Percentiles rank a stretch among this genome's conserved stretches.
Conservation (phyloP, 2,797 vertebrate species). For the Trachurus trachurus region DNA sequence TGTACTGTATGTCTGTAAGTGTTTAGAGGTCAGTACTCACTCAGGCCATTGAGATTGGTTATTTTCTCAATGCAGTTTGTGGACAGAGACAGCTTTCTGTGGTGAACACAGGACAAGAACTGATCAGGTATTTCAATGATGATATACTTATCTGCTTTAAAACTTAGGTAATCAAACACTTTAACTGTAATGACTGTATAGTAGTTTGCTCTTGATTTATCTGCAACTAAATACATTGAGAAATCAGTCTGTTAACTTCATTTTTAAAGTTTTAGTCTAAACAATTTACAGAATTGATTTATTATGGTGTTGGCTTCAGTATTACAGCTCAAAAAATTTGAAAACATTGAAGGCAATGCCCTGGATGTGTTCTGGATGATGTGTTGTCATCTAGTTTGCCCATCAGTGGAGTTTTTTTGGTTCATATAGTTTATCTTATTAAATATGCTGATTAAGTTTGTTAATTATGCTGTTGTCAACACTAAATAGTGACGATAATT, state of each 20-base stretch:
- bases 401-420: too few relatives aligned
- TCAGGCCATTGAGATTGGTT: slow-evolving; percentile 93
- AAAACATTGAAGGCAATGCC: neutral
- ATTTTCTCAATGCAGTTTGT: slow-evolving; percentile 99
- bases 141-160: neutral
- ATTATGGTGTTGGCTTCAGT: neutral
- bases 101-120: slow-evolving; percentile 10
- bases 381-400: neutral
- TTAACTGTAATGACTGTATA: too few relatives aligned
- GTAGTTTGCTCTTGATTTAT: neutral
- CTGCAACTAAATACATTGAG: neutral
- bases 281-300: neutral
- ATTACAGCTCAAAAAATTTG: neutral
- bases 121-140: neutral
- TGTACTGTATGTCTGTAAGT: slow-evolving; percentile 5
- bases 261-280: neutral
- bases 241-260: neutral
- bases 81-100: slow-evolving; percentile 95
- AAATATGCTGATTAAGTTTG: neutral
- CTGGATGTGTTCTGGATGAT: neutral
- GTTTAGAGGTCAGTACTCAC: slow-evolving; percentile 87
- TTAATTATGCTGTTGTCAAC: neutral
- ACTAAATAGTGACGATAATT: too few relatives aligned
- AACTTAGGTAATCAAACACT: neutral
- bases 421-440: neutral